Evolutionary conservation across 2,888 invertebrate genomes (phyloP), one percentile per base, ranked within the genome.

Genomic region (Acleris sparsana): DNA sequence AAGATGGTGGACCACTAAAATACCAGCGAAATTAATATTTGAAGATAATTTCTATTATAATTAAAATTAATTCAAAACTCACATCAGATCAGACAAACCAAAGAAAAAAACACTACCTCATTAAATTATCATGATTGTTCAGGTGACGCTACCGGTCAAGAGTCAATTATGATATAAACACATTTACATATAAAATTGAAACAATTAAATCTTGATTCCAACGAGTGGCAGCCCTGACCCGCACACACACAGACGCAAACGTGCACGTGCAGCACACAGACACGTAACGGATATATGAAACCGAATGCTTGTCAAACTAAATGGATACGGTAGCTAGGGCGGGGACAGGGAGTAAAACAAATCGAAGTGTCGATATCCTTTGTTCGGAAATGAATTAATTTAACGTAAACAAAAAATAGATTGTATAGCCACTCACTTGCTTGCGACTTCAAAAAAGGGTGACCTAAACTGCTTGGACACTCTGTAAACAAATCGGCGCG

Each of bases 251-350:
- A 63, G 51, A 63, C 67, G 67, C 70, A 66, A 22, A 9, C 51
- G 44, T 44, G 33, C 33, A 44, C 53, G 11, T 20, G 62, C 59
- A 29, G 60, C 80, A 80, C 79, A 80, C 74, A 68, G 58, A 17
- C 57, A 60, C 68, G 71, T 64, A 73, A 68, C 77, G 82, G 84
- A 82, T 86, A 87, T 87, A 88, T 89, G 89, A 90, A 91, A 91
- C 90, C 89, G 86, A 91, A 91, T 87, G 90, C 91, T 90, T 92
- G 92, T 92, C 92, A 91, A 91, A 91, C 90, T 88, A 91, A 90
- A 92, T 90, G 92, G 90, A 89, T 91, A 90, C 87, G 86, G 86
- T 79, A 72, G 68, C 46, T 82, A 87, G 88, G 63, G 88, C 29
- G 74, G 86, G 4, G 68, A 49, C n/a, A 49, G 20, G 29, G 13